These are phyloP conservation scores for Cancer borealis DNA, from an alignment of 2,888 invertebrate species.

Conservation along the genomic window DNA sequence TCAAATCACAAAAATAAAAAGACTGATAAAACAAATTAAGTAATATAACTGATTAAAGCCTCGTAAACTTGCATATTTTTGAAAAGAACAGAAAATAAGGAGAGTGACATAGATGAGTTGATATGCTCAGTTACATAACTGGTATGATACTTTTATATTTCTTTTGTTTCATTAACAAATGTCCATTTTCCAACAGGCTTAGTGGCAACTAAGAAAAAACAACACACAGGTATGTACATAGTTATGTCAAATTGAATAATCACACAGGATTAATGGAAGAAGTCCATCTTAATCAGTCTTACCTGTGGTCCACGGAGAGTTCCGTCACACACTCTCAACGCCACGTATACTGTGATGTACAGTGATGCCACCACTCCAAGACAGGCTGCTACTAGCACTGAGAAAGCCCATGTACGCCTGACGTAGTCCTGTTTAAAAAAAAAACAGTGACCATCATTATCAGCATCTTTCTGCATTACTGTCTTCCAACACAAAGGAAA, in stretches of 20 bases:
- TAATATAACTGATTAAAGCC: no score
- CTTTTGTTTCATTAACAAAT: not conserved
- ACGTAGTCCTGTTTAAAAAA: constrained; percentile 70
- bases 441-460: not conserved
- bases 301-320: constrained; percentile 79
- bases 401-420: constrained; percentile 79
- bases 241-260: not conserved
- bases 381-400: constrained; percentile 79
- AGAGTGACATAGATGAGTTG: no score
- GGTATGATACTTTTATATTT: not conserved
- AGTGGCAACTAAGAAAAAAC: not conserved
- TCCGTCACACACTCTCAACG: constrained; percentile 79
- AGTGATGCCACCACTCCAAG: constrained; percentile 79
- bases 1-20: no score
- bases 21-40: no score
- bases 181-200: not conserved
- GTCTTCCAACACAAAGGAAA: not conserved
- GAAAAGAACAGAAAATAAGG: no score
- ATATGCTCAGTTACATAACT: not conserved
- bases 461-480: not conserved
- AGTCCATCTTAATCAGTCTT: constrained; percentile 43
- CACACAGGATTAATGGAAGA: not conserved
- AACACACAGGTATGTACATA: not conserved
- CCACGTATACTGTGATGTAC: constrained; percentile 79
- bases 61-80: no score